A percentile compares a stretch with the other conserved stretches of the same genome.
Conservation (phyloP, 2,888 invertebrate genomes). For the Globia sparganii region DNA sequence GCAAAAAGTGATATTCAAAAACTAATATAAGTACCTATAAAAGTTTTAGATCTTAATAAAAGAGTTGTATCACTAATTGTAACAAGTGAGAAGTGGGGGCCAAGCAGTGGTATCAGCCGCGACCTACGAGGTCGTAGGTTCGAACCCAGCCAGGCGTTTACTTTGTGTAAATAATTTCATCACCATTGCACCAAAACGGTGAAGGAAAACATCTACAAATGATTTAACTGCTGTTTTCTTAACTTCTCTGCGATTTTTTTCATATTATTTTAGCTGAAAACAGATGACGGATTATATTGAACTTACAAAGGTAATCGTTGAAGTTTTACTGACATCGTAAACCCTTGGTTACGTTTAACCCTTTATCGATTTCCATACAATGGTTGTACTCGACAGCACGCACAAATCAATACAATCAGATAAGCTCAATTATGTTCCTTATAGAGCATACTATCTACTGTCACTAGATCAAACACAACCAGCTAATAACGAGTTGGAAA, state of each 20-base stretch:
- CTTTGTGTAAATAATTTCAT: no score
- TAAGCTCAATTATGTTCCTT: constrained; percentile 49
- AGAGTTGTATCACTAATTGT: no score
- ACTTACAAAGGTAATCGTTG: no score
- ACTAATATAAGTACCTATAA: no score
- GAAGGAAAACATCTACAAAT: no score
- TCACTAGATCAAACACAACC: constrained; percentile 1
- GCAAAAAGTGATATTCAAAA: background rate
- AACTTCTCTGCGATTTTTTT: background rate
- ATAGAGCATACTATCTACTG: constrained; percentile 34
- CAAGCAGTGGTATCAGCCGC: no score
- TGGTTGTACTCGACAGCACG: constrained; percentile 57
- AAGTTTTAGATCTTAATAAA: no score
- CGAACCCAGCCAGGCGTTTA: no score
- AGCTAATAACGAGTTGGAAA: background rate
- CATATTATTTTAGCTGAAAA: background rate
- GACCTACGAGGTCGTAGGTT: no score
- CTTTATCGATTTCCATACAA: constrained; percentile 68
- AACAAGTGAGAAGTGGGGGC: no score
- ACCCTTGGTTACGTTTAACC: constrained; percentile 21
- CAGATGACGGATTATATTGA: background rate
- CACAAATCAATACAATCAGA: constrained; percentile 50
- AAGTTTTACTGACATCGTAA: background rate
- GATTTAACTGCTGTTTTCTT: background rate
- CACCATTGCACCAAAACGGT: no score